Evolutionary conservation across 1,140 invertebrate genomes (phyloP), one percentile per base, ranked within the genome.

Genomic region (Panagrolaimus sp.): DNA sequence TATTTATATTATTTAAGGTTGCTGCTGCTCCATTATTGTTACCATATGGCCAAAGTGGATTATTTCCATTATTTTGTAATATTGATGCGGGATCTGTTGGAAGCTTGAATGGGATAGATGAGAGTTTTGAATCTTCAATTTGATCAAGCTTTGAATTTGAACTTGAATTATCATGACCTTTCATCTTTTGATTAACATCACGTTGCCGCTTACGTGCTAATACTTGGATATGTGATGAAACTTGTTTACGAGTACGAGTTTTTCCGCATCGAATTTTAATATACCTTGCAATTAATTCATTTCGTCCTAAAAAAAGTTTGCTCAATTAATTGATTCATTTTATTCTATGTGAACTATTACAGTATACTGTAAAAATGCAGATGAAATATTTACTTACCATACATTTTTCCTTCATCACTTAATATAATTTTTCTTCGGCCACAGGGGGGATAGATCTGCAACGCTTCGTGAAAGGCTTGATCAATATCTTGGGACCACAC

Each of bases 351-450:
- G 65, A n/a, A n/a, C n/a, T n/a, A n/a, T n/a, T n/a, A n/a, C n/a
- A n/a, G n/a, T n/a, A n/a, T n/a, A n/a, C n/a, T n/a, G n/a, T n/a
- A n/a, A n/a, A n/a, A n/a, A n/a, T n/a, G n/a, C n/a, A n/a, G n/a
- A n/a, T n/a, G n/a, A n/a, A n/a, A n/a, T n/a, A n/a, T 53, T 38
- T 27, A 91, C 93, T 92, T 87, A 98, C 95, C 96, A 88, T 98
- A 99, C 96, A 99, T 99, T 89, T 98, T 98, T 83, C 96, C 96
- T 87, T 99, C 96, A 85, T 98, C 96, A 70, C 93, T 97, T 74
- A 99, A 88, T 76, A 99, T 98, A 83, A 99, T 99, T 88, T 99
- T 99, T 82, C 96, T 88, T 78, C 96, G 86, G 67, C 96, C 96
- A 85, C 96, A 99, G 72, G 96, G 96, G 65, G 96, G 96, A 87